Evolutionary conservation across 1,140 invertebrate genomes (phyloP).

Genomic region (Grapholita molesta): DNA sequence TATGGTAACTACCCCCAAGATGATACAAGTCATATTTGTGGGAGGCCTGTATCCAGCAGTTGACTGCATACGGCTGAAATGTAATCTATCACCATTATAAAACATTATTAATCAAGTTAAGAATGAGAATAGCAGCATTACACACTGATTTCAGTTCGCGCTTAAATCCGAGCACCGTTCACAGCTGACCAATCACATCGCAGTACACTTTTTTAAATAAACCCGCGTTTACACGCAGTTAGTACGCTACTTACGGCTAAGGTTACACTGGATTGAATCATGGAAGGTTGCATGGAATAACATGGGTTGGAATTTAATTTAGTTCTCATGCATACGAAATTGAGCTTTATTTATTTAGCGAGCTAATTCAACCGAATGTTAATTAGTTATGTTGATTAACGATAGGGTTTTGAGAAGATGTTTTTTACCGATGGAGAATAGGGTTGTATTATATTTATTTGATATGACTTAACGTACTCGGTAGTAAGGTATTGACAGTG

Average conservation of each 20-base stretch:
- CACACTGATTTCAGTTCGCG: background rate
- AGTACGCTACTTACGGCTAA: background rate
- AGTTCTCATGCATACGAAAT: constrained; percentile 1
- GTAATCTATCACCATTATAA: background rate
- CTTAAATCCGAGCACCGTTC: background rate
- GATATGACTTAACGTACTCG: too few relatives aligned
- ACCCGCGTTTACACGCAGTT: background rate
- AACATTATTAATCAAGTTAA: background rate
- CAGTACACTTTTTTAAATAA: background rate
- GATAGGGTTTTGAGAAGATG: background rate
- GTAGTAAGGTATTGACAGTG: too few relatives aligned
- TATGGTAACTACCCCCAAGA: too few relatives aligned
- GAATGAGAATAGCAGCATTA: background rate
- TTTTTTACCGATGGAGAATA: too few relatives aligned
- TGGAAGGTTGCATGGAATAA: background rate
- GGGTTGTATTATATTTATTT: too few relatives aligned
- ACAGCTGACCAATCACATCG: background rate
- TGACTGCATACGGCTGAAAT: background rate
- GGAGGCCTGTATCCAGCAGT: background rate
- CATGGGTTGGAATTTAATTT: background rate
- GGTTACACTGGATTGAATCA: background rate
- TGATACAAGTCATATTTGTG: too few relatives aligned
- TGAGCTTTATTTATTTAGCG: constrained; percentile 1
- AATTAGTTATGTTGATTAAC: background rate
- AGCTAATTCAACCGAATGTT: background rate